These are phyloP conservation scores for Coccyzus lansbergi DNA, from an alignment of 2,797 vertebrate genomes.

Conservation along the genomic window DNA sequence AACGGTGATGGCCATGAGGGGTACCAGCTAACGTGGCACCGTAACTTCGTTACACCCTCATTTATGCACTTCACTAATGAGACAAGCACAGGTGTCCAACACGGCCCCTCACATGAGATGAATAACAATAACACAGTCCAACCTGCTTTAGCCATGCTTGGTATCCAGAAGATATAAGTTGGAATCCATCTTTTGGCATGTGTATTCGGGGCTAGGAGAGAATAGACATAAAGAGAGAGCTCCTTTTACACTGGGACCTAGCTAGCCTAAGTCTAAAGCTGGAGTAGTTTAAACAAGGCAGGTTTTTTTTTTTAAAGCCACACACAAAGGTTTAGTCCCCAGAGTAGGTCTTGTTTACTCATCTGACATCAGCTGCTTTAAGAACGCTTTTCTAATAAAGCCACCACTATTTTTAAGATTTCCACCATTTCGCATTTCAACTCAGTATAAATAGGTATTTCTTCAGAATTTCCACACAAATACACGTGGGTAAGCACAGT, in stretches of 20 bases:
- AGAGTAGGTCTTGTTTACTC: not conserved
- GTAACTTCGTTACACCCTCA: slow-evolving; percentile 61
- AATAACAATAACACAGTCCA: slow-evolving; percentile 76
- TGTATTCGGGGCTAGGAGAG: slow-evolving; percentile 78
- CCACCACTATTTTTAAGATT: not conserved
- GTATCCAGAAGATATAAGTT: slow-evolving; percentile 77
- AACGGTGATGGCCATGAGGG: slow-evolving; percentile 66
- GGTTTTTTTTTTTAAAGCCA: not conserved
- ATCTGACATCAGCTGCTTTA: not conserved
- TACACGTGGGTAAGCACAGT: not conserved
- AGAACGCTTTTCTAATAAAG: not conserved
- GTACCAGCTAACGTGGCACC: slow-evolving; percentile 65
- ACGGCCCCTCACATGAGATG: slow-evolving; percentile 72
- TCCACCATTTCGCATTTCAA: not conserved
- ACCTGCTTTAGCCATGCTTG: slow-evolving; percentile 79
- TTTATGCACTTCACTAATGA: slow-evolving; percentile 73
- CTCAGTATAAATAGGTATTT: not conserved
- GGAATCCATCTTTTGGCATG: slow-evolving; percentile 79
- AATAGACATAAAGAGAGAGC: slow-evolving; percentile 77
- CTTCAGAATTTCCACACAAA: not conserved
- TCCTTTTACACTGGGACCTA: slow-evolving; percentile 75
- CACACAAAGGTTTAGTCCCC: slow-evolving; percentile 1
- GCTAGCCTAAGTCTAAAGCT: slow-evolving; percentile 66
- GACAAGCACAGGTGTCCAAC: slow-evolving; percentile 73
- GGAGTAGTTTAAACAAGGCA: slow-evolving; percentile 43